These are phyloP conservation scores for Dendrolimus kikuchii DNA, from an alignment of 1,140 invertebrate species.

Conservation along the genomic window DNA sequence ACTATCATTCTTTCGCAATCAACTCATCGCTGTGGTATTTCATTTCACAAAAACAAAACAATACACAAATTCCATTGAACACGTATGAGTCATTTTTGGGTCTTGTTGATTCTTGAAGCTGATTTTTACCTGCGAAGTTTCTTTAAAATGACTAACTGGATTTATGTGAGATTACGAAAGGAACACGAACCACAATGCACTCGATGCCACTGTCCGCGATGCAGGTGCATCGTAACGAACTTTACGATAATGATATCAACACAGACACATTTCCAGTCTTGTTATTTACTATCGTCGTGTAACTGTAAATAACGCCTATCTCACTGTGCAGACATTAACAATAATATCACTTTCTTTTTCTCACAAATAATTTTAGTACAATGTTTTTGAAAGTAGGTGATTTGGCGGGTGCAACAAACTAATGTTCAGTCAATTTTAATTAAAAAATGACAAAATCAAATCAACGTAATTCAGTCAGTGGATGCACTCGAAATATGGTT, in stretches of 20 bases:
- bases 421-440: no score
- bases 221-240: constrained; percentile 62
- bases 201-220: constrained; percentile 35
- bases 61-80: constrained; percentile 44
- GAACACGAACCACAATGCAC: constrained; percentile 34
- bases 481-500: no score
- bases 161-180: constrained; percentile 33
- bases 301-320: constrained; percentile 46
- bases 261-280: constrained; percentile 34
- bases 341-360: constrained; percentile 40
- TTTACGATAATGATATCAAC: constrained; percentile 39
- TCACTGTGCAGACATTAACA: constrained; percentile 5
- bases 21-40: constrained; percentile 52
- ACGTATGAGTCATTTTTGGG: constrained; percentile 64
- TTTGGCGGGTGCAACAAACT: no score
- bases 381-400: constrained; percentile 64
- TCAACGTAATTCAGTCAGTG: no score
- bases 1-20: constrained; percentile 24
- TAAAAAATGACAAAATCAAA: no score
- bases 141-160: constrained; percentile 39
- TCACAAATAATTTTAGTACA: constrained; percentile 52
- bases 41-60: constrained; percentile 59
- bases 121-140: constrained; percentile 30
- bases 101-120: constrained; percentile 28
- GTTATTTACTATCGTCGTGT: constrained; percentile 23